Percentiles rank a stretch among this genome's conserved stretches.
Evolutionary conservation across 2,113 vertebrate genomes (phyloP).

Genomic region (Rattus rattus): DNA sequence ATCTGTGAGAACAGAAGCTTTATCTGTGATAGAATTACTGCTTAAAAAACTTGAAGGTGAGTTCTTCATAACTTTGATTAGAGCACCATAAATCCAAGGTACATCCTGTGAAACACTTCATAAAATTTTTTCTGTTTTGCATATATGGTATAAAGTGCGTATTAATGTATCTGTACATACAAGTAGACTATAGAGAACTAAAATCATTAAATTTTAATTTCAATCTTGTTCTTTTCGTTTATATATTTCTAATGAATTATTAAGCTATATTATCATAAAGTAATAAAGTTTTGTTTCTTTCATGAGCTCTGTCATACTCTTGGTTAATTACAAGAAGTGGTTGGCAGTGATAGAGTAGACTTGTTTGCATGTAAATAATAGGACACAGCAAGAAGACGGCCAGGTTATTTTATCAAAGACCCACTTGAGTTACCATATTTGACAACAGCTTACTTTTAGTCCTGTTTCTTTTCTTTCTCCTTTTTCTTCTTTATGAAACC

Average conservation of each 20-base stretch:
- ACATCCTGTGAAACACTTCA: background rate
- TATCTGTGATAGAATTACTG: constrained; percentile 95
- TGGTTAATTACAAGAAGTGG: background rate
- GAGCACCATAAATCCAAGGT: background rate
- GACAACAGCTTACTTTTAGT: constrained; percentile 15
- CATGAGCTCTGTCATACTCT: background rate
- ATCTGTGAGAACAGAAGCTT: constrained; percentile 95
- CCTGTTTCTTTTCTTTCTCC: background rate
- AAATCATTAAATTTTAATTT: constrained; percentile 57
- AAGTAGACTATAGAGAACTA: constrained; percentile 15
- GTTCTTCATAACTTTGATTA: constrained; percentile 43
- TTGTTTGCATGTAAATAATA: background rate
- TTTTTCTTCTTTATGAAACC: background rate
- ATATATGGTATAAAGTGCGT: constrained; percentile 32
- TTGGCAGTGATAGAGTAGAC: background rate
- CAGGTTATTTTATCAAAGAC: background rate
- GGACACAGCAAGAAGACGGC: background rate
- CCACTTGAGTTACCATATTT: background rate
- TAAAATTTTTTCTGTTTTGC: background rate
- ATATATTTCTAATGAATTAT: background rate
- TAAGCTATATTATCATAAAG: background rate
- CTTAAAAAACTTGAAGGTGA: constrained; percentile 94
- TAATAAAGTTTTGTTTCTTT: background rate
- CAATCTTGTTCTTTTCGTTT: background rate
- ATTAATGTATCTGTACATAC: background rate